These are phyloP conservation scores for Distichodus sexfasciatus DNA, from an alignment of 2,797 vertebrate species.

Conservation along the genomic window DNA sequence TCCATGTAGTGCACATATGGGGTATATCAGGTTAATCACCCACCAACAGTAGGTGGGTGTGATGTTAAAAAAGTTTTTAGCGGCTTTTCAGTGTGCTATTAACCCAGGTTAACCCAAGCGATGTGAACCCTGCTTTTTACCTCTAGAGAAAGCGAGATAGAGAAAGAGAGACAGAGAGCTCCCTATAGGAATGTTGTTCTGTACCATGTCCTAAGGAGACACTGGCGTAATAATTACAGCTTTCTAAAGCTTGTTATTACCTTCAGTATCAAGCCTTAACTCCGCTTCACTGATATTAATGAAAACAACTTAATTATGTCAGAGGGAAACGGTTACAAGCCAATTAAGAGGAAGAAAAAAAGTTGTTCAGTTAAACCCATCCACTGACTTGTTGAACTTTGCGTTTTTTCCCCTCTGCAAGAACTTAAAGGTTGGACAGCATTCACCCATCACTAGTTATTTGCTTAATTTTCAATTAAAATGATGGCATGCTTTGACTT, in stretches of 20 bases:
- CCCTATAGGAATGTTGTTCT: neutral
- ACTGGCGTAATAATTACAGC: slow-evolving; percentile 31
- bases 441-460: neutral
- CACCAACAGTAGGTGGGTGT: neutral
- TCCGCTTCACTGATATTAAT: slow-evolving; percentile 37
- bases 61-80: neutral
- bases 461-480: slow-evolving; percentile 13
- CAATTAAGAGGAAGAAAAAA: slow-evolving; percentile 35
- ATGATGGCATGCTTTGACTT: slow-evolving; percentile 9
- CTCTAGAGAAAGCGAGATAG: neutral
- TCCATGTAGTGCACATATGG: too few relatives aligned
- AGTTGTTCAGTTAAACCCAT: too few relatives aligned
- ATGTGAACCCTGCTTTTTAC: neutral
- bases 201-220: slow-evolving; percentile 36
- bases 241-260: slow-evolving; percentile 26
- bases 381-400: slow-evolving; percentile 19
- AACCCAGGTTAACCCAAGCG: neutral
- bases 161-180: neutral
- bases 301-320: slow-evolving; percentile 47
- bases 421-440: neutral
- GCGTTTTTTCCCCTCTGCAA: neutral
- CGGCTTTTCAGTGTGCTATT: neutral
- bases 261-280: slow-evolving; percentile 20
- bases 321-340: slow-evolving; percentile 29
- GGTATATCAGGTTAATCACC: too few relatives aligned